Percentiles rank a stretch among this genome's conserved stretches.
phyloP scores from a whole-genome alignment of 2,797 vertebrate species.

The Xenopus petersii region DNA sequence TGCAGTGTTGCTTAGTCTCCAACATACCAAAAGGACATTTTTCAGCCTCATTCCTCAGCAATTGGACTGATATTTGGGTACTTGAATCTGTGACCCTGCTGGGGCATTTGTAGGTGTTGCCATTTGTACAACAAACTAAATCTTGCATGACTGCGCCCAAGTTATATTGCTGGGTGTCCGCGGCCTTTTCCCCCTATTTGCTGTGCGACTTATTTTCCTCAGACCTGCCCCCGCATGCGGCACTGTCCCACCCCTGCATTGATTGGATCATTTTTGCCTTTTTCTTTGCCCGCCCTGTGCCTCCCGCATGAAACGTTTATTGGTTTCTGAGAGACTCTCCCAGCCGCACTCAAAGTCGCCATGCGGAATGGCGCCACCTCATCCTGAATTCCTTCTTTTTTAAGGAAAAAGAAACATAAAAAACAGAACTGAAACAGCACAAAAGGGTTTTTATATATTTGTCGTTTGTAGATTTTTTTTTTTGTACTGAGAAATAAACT shows the following conservation, averaged over 20 bases:
- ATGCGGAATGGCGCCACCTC: slow-evolving; percentile 2
- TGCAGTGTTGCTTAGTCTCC: no score
- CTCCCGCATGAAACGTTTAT: slow-evolving; percentile 26
- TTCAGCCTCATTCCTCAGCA: no score
- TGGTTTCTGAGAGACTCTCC: neutral
- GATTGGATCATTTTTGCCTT: slow-evolving; percentile 18
- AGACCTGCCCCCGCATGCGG: neutral
- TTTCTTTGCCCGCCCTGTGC: neutral
- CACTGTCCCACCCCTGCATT: slow-evolving; percentile 20
- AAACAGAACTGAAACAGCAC: slow-evolving; percentile 83
- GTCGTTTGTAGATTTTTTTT: slow-evolving; percentile 86
- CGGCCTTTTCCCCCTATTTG: neutral
- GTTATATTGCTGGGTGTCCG: neutral
- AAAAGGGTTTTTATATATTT: slow-evolving; percentile 88
- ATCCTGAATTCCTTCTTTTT: neutral
- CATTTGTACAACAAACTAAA: no score
- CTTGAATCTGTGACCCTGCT: no score
- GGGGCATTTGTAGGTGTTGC: no score
- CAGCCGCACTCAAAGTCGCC: neutral
- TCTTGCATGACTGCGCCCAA: neutral
- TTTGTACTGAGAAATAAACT: slow-evolving; percentile 81
- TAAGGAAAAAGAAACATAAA: slow-evolving; percentile 5
- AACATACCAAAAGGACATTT: no score
- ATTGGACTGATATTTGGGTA: no score
- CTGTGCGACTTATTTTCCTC: neutral